Base-by-base conservation (phyloP, 2,797 vertebrate species). In the Chelon auratus region DNA sequence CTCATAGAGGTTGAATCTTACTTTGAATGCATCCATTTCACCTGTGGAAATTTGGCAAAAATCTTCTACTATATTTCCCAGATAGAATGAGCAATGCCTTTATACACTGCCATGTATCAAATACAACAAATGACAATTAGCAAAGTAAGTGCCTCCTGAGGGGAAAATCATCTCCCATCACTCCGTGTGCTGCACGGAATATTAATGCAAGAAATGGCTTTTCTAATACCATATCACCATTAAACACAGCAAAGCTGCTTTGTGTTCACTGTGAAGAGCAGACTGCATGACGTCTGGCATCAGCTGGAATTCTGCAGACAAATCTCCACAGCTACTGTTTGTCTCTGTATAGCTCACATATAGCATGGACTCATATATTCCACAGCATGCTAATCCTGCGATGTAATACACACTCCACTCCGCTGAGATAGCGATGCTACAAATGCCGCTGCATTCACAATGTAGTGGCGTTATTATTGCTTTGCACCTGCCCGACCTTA, bases 61-160 rank as follows among this genome's bases (percentile, higher is more conserved):
- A 52, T 80, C 64, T 75, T 84, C 75, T 81, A 72, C 83, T 42
- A 73, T 72, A 58, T 55, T 56, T 82, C 87, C 65, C 68, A 59
- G 52, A 63, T 72, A 72, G 52, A 55, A 42, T 8, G 20, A 66
- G 33, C 60, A 24, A 45, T 48, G 20, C 45, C 47, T 45, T 52
- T 43, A 47, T 8, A 78, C 78, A 76, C 80, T 50, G 77, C 62
- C 22, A 67, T 75, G 78, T 83, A 86, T 78, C 83, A 81, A 87
- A 90, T 68, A 87, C 59, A 62, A 40, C 37, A 83, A 87, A 91
- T 84, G 60, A 74, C 87, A 89, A 88, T 79, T 91, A 89, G 83
- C 54, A 84, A 83, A 81, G 78, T 66, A 81, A 87, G 64, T n/a
- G 18, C 54, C 73, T 74, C 82, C 85, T 86, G 79, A 75, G 78